Percentiles rank a stretch among this genome's conserved stretches.
Conservation (phyloP, 1,140 invertebrate genomes). For the Leptestheria dahalacensis region DNA sequence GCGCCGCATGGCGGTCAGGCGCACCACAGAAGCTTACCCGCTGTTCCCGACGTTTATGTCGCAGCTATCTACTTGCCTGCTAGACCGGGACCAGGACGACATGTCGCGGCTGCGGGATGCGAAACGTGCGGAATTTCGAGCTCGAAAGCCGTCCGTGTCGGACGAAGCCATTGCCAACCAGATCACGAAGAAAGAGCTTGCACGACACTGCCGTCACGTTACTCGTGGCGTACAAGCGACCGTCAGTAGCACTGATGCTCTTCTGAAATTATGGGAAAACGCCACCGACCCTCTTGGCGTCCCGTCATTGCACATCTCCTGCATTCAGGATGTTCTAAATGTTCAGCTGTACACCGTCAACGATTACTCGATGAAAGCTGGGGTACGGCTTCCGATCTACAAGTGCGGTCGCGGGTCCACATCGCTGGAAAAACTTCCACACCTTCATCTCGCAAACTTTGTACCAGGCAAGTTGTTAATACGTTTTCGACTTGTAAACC, state of each 20-base stretch:
- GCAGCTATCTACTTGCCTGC: neutral
- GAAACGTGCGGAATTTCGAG: neutral
- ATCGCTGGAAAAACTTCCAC: too few relatives aligned
- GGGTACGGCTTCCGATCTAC: neutral
- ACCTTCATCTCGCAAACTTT: too few relatives aligned
- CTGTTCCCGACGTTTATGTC: neutral
- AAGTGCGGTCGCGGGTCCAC: too few relatives aligned
- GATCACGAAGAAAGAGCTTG: neutral
- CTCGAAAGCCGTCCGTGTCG: neutral
- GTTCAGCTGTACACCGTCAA: neutral
- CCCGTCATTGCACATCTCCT: neutral
- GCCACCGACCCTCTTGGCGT: neutral
- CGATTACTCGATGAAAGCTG: neutral
- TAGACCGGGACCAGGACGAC: neutral
- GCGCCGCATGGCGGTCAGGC: neutral
- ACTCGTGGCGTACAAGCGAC: neutral
- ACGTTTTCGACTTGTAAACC: too few relatives aligned
- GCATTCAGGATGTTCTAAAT: neutral
- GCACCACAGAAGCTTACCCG: neutral
- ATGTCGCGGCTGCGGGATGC: neutral
- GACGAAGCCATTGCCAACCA: neutral
- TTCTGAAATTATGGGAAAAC: neutral
- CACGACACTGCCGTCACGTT: neutral
- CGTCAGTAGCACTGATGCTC: neutral
- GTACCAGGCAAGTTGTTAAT: too few relatives aligned